phyloP scores from a whole-genome alignment of 2,113 vertebrate species.

The Catharus fuscescens region DNA sequence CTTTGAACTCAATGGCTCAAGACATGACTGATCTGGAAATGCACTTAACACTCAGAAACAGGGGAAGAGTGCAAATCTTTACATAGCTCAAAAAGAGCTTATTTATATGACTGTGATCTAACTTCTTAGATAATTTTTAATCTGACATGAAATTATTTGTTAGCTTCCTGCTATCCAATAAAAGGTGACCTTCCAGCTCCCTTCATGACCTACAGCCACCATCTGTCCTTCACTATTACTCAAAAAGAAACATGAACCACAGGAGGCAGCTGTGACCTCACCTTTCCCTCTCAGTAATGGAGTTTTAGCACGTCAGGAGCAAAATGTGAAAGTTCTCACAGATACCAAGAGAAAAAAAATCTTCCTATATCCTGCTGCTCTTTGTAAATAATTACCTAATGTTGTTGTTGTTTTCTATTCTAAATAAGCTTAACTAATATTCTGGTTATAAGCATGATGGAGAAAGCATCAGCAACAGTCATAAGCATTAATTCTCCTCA shows the following conservation, averaged over 20 bases:
- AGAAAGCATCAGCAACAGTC: not conserved
- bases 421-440: not conserved
- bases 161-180: not conserved
- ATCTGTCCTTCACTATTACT: not conserved
- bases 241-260: not conserved
- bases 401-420: not conserved
- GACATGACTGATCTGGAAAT: not conserved
- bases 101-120: not conserved
- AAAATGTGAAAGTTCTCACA: not conserved
- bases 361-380: not conserved
- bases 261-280: not conserved
- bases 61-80: not conserved
- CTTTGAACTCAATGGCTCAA: not conserved
- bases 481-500: not conserved
- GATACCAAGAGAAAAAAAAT: not conserved
- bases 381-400: not conserved
- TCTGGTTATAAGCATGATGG: not conserved
- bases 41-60: not conserved
- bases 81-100: not conserved
- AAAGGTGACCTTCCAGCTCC: not conserved
- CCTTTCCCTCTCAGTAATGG: not conserved
- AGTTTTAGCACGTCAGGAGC: not conserved
- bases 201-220: not conserved
- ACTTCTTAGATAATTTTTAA: not conserved
- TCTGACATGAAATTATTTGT: not conserved